Evolutionary conservation across 2,888 invertebrate genomes (phyloP), one percentile per base, ranked within the genome.

Genomic region (Dasysyrphus albostriatus): DNA sequence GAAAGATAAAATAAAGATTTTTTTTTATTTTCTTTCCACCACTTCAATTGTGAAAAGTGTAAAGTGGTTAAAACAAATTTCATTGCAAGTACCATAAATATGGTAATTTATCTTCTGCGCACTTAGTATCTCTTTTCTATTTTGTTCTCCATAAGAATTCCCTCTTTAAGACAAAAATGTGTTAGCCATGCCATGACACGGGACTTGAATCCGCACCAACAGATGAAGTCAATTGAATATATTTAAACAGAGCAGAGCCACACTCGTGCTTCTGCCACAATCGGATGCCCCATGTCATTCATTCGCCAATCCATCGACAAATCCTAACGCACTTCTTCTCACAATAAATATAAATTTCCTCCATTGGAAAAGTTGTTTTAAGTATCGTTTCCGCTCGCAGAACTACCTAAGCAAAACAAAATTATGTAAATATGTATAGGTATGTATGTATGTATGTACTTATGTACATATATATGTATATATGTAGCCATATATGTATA

Each of bases 11-110:
- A 39, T 37, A 54, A 61, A 16, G 6, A 47, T n/a, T 14, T 63
- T 19, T 63, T 56, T 47, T 24, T 51, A 29, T 47, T 73, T 42
- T 32, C 44, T 39, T 51, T 67, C 5, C 42, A 51, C 29, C 75
- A 75, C 70, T 83, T 78, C 44, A 59, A 61, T 65, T 61, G 74
- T 61, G 69, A 39, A 63, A 37, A 54, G 70, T 39, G 29, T 76
- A n/a, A 76, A 70, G 70, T 76, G 70, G 75, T 42, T 69, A 76
- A 75, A 81, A 75, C 70, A 76, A 81, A 76, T 81, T 76, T 81
- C 47, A 75, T 70, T 83, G 12, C 49, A 72, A 79, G 75, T 58
- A 72, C 65, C 75, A 83, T 79, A 75, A 83, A 79, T 70, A 83
- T 79, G 83, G 74, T 79, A 83, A 75, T 83, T 79, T 79, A 70